Evolutionary conservation across 2,797 vertebrate genomes (phyloP).

Genomic region (Centropyge bicolor): DNA sequence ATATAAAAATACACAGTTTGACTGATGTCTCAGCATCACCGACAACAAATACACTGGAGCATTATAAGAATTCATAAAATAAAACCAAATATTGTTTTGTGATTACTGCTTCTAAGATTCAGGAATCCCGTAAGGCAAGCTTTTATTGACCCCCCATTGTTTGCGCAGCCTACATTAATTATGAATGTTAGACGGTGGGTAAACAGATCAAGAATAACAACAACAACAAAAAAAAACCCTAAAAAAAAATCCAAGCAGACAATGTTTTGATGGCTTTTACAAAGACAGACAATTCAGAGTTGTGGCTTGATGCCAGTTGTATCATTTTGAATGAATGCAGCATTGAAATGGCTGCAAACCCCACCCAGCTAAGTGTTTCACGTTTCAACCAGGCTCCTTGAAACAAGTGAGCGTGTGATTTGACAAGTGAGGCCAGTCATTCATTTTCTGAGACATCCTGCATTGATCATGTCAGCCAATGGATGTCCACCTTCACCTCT

Average conservation of each 20-base stretch:
- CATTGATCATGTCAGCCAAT: slow-evolving; percentile 67
- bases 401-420: slow-evolving; percentile 37
- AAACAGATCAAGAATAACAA: not conserved
- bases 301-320: not conserved
- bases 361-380: not conserved
- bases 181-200: not conserved
- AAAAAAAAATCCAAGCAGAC: not conserved
- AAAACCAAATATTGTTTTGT: not conserved
- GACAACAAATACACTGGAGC: not conserved
- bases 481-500: slow-evolving; percentile 68
- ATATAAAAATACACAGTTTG: not conserved
- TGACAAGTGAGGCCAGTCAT: slow-evolving; percentile 48
- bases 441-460: slow-evolving; percentile 48
- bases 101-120: not conserved
- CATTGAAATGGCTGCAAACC: not conserved
- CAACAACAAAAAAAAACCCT: not conserved
- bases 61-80: not conserved
- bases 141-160: not conserved
- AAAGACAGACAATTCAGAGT: not conserved
- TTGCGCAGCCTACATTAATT: not conserved
- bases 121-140: not conserved
- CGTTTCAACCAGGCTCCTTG: slow-evolving; percentile 3
- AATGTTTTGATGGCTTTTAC: not conserved
- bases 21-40: not conserved
- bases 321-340: not conserved